Base-by-base conservation (phyloP, 2,888 invertebrate species). In the Corythucha ciliata region DNA sequence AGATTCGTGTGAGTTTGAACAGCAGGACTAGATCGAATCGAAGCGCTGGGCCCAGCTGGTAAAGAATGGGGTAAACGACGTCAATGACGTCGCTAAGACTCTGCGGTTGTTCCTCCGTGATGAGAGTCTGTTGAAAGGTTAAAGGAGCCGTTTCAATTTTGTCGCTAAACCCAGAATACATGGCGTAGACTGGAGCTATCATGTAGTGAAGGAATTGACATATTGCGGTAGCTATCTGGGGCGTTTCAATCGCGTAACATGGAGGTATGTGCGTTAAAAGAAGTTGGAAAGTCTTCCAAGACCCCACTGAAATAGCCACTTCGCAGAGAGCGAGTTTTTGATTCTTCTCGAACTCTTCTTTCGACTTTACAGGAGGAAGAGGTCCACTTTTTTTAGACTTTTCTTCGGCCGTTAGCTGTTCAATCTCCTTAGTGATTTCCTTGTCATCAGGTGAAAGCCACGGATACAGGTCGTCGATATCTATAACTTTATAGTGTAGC, bases 311-410 rank as follows among this genome's bases (percentile, higher is more conserved):
- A 7, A 97, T 67, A 41, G 96, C 70, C 0, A 93, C 91, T 67
- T 92, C 89, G 62, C 90, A 84, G 21, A 98, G 73, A 22, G 92
- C 89, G 62, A 94, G 79, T 70, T 97, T 97, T 69, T 98, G 96
- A 72, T 98, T 46, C 21, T 56, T 54, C n/a, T 56, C 56, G 32
- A 42, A 51, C 24, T 56, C 56, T 22, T 51, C 52, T 10, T 53
- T 54, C 18, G 42, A 39, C 27, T 51, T 54, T 3, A 34, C 24
- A 6, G 51, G 53, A 10, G 27, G 47, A 18, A 52, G 51, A 26
- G 54, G 56, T n/a, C n/a, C n/a, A 36, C 54, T 56, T 27, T 56
- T 56, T 12, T 47, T 42, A 20, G 54, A 37, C 33, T 51, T 56
- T 29, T 56, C 53, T n/a, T 54, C 47, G 20, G 41, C 42, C 3